Evolutionary conservation across 2,797 vertebrate species (phyloP), one percentile per base, ranked within the genome.

Genomic region (Nyctibius grandis): DNA sequence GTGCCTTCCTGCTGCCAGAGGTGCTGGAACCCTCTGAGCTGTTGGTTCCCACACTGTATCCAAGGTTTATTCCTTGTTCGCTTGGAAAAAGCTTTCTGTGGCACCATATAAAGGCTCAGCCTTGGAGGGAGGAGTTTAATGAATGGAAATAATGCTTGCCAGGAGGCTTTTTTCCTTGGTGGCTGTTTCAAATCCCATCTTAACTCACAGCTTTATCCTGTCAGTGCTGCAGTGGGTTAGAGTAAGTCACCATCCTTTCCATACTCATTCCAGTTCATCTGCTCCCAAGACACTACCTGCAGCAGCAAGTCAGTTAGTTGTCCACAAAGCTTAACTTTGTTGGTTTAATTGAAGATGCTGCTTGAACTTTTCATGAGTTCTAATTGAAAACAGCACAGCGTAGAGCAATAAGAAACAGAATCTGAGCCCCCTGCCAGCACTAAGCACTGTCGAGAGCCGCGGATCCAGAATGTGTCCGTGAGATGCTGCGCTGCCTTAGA

Each of bases 11-110:
- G n/a, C 57, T 74, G 2, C 21, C 3, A 5, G 25, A 64, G 59
- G 17, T 16, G 12, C 50, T 82, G 61, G 38, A 54, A 50, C 12
- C 2, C 0, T 29, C 31, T 3, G 51, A 80, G 29, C 64, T 0
- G 0, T 40, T 33, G 9, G 2, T 67, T 67, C 72, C 15, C 4
- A 0, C 42, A 0, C 26, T 8, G 2, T 15, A 23, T 33, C 72
- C 51, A 29, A 18, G n/a, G n/a, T 15, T 15, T 22, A 6, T 51
- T 48, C 33, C 31, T 44, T 45, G 6, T 67, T 85, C 29, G 4
- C 26, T 18, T 23, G 38, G 21, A n/a, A 26, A 38, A 61, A 38
- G 3, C 16, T 63, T 91, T 48, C 36, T 47, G 28, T 45, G 40
- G 59, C 51, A 42, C n/a, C 6, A 1, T n/a, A 3, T 21, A 28